phyloP scores from a whole-genome alignment of 2,888 invertebrate species.

The Ophion ellenae region DNA sequence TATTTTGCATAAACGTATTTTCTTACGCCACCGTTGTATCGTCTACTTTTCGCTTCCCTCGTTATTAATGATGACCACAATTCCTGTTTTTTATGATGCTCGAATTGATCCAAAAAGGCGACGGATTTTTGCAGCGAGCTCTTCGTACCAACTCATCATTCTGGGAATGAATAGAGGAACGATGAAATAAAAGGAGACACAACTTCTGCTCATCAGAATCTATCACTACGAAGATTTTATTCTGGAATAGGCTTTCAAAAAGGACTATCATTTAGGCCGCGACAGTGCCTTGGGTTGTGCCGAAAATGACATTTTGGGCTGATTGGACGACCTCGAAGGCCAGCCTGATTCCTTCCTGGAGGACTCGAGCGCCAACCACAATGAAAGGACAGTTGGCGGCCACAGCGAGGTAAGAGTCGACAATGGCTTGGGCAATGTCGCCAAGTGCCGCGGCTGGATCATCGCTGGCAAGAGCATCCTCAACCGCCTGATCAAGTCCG shows the following conservation, averaged over 20 bases:
- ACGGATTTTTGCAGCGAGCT: no score
- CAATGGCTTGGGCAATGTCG: slow-evolving; percentile 64
- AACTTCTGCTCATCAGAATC: neutral
- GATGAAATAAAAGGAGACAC: neutral
- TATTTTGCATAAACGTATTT: no score
- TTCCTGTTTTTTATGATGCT: no score
- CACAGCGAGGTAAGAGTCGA: slow-evolving; percentile 64
- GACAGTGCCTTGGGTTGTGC: slow-evolving; percentile 5
- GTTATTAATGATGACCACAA: no score
- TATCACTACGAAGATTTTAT: neutral
- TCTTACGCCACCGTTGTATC: no score
- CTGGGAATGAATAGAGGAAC: neutral
- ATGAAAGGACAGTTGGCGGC: slow-evolving; percentile 70
- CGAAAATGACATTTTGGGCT: slow-evolving; percentile 63
- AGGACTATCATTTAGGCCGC: neutral
- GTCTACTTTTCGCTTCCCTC: no score
- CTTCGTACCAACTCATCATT: no score
- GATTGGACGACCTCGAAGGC: slow-evolving; percentile 66
- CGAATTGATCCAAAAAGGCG: no score
- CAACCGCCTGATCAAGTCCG: slow-evolving; percentile 66
- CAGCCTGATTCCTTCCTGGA: slow-evolving; percentile 69
- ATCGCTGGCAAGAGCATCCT: slow-evolving; percentile 62
- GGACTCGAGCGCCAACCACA: slow-evolving; percentile 64
- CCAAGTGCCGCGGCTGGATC: slow-evolving; percentile 65
- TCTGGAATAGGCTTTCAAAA: neutral